Evolutionary conservation across 2,888 invertebrate genomes (phyloP).

Genomic region (Xylocampa areola): DNA sequence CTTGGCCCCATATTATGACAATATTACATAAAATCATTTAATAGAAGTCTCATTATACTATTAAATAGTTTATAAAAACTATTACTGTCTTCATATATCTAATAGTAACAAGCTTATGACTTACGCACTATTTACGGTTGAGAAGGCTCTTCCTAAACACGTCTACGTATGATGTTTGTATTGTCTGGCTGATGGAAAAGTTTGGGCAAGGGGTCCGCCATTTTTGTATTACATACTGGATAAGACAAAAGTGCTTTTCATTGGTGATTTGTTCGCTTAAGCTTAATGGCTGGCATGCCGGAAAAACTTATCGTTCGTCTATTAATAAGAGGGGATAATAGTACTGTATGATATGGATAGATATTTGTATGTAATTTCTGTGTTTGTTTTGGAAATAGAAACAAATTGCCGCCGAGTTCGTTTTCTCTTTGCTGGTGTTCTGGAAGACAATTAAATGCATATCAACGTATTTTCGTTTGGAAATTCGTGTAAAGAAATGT

Average conservation of each 20-base stretch:
- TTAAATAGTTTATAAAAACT: background rate
- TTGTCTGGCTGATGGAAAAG: slow-evolving; percentile 79
- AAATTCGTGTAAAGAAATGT: too few species aligned
- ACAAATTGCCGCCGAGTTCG: background rate
- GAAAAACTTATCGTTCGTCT: slow-evolving; percentile 32
- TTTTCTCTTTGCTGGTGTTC: background rate
- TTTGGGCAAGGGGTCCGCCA: slow-evolving; percentile 74
- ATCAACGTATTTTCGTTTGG: too few species aligned
- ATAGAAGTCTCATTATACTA: too few species aligned
- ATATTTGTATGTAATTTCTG: slow-evolving; percentile 10
- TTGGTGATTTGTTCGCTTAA: slow-evolving; percentile 55
- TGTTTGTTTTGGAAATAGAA: slow-evolving; percentile 9
- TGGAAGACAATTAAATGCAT: background rate
- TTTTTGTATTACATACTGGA: slow-evolving; percentile 48
- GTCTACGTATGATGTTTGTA: slow-evolving; percentile 72
- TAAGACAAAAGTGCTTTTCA: slow-evolving; percentile 53
- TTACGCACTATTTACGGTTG: slow-evolving; percentile 60
- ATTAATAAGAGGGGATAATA: slow-evolving; percentile 17
- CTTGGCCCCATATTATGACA: background rate
- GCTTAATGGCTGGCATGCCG: slow-evolving; percentile 47
- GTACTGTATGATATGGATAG: slow-evolving; percentile 14
- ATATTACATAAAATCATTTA: too few species aligned
- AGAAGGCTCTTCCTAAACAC: slow-evolving; percentile 72
- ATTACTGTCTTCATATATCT: background rate
- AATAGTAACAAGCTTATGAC: slow-evolving; percentile 55